phyloP scores from a whole-genome alignment of 2,888 invertebrate genomes.

The Trissolcus brochymenae region DNA sequence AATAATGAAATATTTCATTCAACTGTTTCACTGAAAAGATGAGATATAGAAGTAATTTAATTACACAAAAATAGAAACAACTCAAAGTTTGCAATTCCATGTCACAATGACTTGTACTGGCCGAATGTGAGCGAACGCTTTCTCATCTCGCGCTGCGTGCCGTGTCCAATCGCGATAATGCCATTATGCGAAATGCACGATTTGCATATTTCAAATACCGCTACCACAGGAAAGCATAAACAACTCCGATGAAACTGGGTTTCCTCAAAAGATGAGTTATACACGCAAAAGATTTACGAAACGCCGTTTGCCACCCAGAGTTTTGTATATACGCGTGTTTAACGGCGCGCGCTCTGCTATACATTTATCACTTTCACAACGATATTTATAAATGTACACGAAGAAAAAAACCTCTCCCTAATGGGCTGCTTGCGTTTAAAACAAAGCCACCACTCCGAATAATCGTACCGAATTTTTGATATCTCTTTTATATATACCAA shows the following conservation, averaged over 20 bases:
- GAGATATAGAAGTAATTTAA: slow-evolving; percentile 17
- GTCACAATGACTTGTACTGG: slow-evolving; percentile 33
- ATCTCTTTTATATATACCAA: too few species aligned
- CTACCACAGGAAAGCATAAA: slow-evolving; percentile 75
- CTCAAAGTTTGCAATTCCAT: slow-evolving; percentile 33
- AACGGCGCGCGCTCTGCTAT: slow-evolving; percentile 32
- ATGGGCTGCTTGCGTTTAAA: not conserved
- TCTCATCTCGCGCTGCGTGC: slow-evolving; percentile 57
- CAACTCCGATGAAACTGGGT: slow-evolving; percentile 70
- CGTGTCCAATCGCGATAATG: slow-evolving; percentile 66
- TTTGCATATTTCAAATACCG: slow-evolving; percentile 76
- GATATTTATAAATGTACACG: slow-evolving; percentile 33
- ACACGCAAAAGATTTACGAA: slow-evolving; percentile 74
- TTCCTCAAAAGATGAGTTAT: slow-evolving; percentile 75
- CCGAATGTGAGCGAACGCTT: slow-evolving; percentile 37
- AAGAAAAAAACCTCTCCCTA: slow-evolving; percentile 16
- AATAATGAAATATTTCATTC: too few species aligned
- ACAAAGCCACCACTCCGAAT: not conserved
- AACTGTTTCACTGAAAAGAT: too few species aligned
- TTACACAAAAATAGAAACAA: not conserved
- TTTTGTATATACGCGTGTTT: slow-evolving; percentile 39
- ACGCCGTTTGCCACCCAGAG: slow-evolving; percentile 58
- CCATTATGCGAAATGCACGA: slow-evolving; percentile 75
- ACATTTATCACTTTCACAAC: slow-evolving; percentile 39
- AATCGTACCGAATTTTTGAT: slow-evolving; percentile 34